Conservation (phyloP, 2,113 vertebrate species). For the Crocuta crocuta region DNA sequence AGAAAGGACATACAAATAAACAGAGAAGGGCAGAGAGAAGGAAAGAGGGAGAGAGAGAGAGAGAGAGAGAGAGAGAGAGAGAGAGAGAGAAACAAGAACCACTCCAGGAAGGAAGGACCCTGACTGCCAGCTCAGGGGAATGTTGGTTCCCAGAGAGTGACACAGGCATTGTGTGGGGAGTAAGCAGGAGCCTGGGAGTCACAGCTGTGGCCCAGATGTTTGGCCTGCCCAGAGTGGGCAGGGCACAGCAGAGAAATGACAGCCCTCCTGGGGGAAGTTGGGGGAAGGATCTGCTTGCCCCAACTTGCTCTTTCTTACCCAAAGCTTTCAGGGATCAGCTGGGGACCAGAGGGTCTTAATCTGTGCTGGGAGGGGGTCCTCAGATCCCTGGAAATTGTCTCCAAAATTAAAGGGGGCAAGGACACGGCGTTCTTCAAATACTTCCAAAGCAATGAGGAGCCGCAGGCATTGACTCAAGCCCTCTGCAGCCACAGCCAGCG, state of each 20-base stretch:
- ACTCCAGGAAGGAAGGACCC: neutral
- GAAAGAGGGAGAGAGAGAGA: neutral
- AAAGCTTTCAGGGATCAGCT: rapidly evolving
- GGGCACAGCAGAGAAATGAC: neutral
- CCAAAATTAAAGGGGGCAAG: neutral
- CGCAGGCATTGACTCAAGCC: neutral
- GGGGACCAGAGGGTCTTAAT: neutral
- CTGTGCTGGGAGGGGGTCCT: too few relatives aligned
- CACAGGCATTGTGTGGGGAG: neutral
- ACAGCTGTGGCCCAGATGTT: slow-evolving; percentile 52
- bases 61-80: neutral
- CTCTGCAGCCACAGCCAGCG: neutral
- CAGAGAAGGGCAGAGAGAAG: too few relatives aligned
- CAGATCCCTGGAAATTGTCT: neutral
- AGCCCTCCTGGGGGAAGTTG: neutral
- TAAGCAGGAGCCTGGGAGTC: neutral
- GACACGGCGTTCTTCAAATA: neutral
- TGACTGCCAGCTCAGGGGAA: neutral
- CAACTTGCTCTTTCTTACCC: neutral
- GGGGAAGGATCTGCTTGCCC: neutral
- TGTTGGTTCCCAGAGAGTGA: neutral
- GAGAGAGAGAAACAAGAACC: too few relatives aligned
- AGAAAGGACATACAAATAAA: neutral
- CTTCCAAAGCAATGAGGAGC: neutral
- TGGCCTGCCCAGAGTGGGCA: neutral